Percentiles rank a stretch among this genome's conserved stretches.
phyloP scores from a whole-genome alignment of 92 coral and sea anemone genomes.

The Phenganax stokvisi region DNA sequence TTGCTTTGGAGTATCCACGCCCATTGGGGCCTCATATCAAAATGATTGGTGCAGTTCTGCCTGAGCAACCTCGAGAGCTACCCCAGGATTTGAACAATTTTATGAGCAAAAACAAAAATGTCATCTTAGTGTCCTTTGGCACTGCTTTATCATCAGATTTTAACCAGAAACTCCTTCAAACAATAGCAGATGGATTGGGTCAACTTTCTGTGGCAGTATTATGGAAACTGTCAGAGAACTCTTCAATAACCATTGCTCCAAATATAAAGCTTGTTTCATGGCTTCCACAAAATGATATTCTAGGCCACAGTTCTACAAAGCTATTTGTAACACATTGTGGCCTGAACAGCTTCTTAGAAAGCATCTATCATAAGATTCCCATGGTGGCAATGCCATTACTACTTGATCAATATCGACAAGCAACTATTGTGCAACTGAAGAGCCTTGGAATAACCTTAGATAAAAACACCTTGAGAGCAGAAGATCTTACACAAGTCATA shows the following conservation, averaged over 20 bases:
- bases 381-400: slow-evolving; percentile 66
- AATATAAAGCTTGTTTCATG: slow-evolving; percentile 51
- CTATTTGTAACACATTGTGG: slow-evolving; percentile 81
- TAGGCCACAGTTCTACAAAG: slow-evolving; percentile 63
- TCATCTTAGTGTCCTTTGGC: slow-evolving; percentile 47
- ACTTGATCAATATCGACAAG: slow-evolving; percentile 72
- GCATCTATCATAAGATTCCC: slow-evolving; percentile 65
- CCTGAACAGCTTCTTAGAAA: slow-evolving; percentile 62
- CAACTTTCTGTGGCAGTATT: slow-evolving; percentile 56
- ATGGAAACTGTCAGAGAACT: slow-evolving; percentile 60
- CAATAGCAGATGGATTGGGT: slow-evolving; percentile 51
- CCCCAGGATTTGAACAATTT: slow-evolving; percentile 45
- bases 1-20: slow-evolving; percentile 64
- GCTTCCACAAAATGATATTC: slow-evolving; percentile 51
- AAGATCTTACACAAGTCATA: slow-evolving; percentile 39
- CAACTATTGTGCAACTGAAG: slow-evolving; percentile 49
- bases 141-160: slow-evolving; percentile 36
- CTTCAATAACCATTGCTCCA: slow-evolving; percentile 42
- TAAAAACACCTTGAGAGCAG: slow-evolving; percentile 40
- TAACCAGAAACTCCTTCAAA: slow-evolving; percentile 43
- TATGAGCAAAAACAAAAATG: slow-evolving; percentile 43
- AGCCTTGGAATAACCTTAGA: slow-evolving; percentile 59
- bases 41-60: slow-evolving; percentile 71
- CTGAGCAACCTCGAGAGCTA: slow-evolving; percentile 58
- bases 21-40: slow-evolving; percentile 69